These are phyloP conservation scores for Trissolcus japonicus DNA, from an alignment of 2,888 invertebrate genomes.

Conservation along the genomic window DNA sequence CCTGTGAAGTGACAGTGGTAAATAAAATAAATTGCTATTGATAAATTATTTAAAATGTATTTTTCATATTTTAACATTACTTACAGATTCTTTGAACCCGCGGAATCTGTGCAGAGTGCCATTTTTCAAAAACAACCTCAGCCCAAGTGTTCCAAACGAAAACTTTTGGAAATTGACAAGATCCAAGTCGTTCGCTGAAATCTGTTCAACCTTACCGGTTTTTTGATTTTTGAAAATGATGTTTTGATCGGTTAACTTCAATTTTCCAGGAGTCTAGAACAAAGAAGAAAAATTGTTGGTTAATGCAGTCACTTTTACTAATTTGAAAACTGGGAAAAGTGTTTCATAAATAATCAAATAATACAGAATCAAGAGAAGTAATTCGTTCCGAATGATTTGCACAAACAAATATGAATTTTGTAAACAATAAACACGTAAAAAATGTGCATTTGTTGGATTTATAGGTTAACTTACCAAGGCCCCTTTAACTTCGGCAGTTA, in stretches of 20 bases:
- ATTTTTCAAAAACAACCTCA: slow-evolving; percentile 92
- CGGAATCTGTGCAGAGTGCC: slow-evolving; percentile 93
- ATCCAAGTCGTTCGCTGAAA: slow-evolving; percentile 90
- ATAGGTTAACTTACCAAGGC: slow-evolving; percentile 84
- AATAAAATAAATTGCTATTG: background rate
- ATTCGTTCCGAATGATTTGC: too few species aligned
- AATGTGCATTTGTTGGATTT: background rate
- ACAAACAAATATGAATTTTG: too few species aligned
- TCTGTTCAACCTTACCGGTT: slow-evolving; percentile 97
- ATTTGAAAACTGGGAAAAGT: background rate
- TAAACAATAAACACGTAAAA: background rate
- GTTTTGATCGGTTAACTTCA: slow-evolving; percentile 93
- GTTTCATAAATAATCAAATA: background rate
- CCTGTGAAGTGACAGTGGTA: slow-evolving; percentile 77
- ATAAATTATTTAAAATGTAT: background rate
- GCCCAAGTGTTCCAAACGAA: slow-evolving; percentile 88
- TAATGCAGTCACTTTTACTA: background rate
- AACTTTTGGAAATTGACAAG: slow-evolving; percentile 94
- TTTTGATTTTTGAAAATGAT: slow-evolving; percentile 96
- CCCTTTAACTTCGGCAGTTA: slow-evolving; percentile 89
- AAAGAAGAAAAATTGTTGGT: background rate
- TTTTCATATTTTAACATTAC: background rate
- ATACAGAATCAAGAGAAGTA: background rate
- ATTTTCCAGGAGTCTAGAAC: slow-evolving; percentile 89
- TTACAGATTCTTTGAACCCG: slow-evolving; percentile 92